Base-by-base conservation (phyloP, 2,888 invertebrate species). In the Leucozona laternaria region DNA sequence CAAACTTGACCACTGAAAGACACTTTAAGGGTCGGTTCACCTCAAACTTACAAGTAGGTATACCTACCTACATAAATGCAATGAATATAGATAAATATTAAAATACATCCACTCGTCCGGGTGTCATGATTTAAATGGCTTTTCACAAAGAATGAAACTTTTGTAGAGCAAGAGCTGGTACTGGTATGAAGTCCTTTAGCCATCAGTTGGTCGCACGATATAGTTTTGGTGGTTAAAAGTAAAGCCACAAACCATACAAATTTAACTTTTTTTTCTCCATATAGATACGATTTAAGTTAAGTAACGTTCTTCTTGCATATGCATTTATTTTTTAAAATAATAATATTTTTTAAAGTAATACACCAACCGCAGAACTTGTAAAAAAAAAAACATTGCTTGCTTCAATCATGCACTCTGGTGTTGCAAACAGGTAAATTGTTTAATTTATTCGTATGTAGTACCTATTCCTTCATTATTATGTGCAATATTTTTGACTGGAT, bases 201-300 rank as follows among this genome's bases (percentile, higher is more conserved):
- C 86, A n/a, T n/a, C n/a, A 86, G 81, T 82, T 86, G 86, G 86
- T 82, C 71, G 75, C 53, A 66, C 66, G 13, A 13, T 66, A 66
- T 68, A 79, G 62, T 58, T 58, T 79, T 50, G 64, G 86, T 82
- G 86, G 86, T 86, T 82, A 71, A 73, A 82, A 79, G 60, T 73
- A 53, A 70, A 82, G 78, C 82, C 86, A 45, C 86, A 86, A 66
- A 86, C 78, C 86, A 76, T 78, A 82, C 72, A 76, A 80, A 50
- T 66, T 66, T 86, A 58, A 64, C 50, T 78, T 73, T 79, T 73
- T 85, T 55, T 55, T 66, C 48, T 70, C 34, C 78, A 86, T 77
- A 86, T 77, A 62, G 37, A 68, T 28, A 31, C 45, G 70, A 78
- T 86, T 86, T 73, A 37, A 28, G 34, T 58, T 77, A 43, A 20